phyloP scores from a whole-genome alignment of 2,113 vertebrate species.

The Colossoma macropomum region DNA sequence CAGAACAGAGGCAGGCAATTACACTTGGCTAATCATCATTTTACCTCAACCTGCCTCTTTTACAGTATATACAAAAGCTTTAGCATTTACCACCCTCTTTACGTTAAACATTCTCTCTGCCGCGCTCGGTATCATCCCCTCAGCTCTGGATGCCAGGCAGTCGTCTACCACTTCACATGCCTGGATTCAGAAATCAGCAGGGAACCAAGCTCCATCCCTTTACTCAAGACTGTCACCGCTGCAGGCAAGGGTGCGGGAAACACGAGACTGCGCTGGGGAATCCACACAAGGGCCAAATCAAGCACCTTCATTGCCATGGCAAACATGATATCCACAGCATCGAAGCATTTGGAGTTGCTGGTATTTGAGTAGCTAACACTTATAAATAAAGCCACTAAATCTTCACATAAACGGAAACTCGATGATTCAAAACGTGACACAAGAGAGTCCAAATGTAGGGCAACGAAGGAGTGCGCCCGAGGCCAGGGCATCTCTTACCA shows the following conservation, averaged over 20 bases:
- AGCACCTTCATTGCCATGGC: slow-evolving; percentile 38
- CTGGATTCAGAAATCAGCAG: slow-evolving; percentile 51
- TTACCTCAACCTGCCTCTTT: neutral
- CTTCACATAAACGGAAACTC: slow-evolving; percentile 70
- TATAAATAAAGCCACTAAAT: slow-evolving; percentile 79
- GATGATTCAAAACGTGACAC: slow-evolving; percentile 67
- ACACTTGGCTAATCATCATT: neutral
- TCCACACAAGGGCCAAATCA: slow-evolving; percentile 54
- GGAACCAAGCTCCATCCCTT: slow-evolving; percentile 45
- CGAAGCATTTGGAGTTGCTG: slow-evolving; percentile 12
- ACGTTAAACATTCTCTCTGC: neutral
- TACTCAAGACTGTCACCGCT: slow-evolving; percentile 46
- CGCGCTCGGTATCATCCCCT: neutral
- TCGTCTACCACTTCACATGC: slow-evolving; percentile 54
- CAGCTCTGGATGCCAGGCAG: slow-evolving; percentile 54
- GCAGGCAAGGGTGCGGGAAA: slow-evolving; percentile 72
- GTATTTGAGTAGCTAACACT: slow-evolving; percentile 65
- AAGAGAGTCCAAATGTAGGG: slow-evolving; percentile 14
- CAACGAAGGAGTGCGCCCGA: slow-evolving; percentile 3
- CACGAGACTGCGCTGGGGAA: slow-evolving; percentile 60
- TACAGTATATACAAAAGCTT: neutral
- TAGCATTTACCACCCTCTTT: neutral
- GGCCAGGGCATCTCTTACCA: slow-evolving; percentile 26
- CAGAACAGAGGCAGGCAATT: neutral
- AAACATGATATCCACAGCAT: slow-evolving; percentile 37